Percentiles rank a stretch among this genome's conserved stretches.
Evolutionary conservation across 1,140 invertebrate genomes (phyloP).

Genomic region (Augochlora pura): DNA sequence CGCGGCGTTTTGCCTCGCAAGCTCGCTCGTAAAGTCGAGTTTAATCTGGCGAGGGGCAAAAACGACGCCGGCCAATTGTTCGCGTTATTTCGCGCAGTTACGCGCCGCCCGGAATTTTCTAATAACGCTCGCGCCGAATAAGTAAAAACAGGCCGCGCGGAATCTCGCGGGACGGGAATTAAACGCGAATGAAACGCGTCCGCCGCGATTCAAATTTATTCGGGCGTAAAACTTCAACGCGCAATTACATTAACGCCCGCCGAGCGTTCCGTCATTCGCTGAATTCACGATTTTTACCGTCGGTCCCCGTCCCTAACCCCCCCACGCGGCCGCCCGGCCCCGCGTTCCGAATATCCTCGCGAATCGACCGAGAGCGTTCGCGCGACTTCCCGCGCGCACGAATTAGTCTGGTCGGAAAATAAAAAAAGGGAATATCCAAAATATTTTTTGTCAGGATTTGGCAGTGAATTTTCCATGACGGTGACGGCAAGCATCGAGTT

Average conservation of each 20-base stretch:
- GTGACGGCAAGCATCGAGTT: too few species aligned
- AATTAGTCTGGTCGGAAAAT: too few species aligned
- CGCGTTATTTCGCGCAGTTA: constrained; percentile 42
- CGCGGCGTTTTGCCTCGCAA: constrained; percentile 62
- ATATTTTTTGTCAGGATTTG: too few species aligned
- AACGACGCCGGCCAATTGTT: constrained; percentile 53
- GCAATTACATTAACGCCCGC: background rate
- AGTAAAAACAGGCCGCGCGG: background rate
- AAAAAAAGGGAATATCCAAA: too few species aligned
- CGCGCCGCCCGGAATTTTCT: constrained; percentile 30
- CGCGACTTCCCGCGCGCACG: too few species aligned
- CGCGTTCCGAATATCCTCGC: too few species aligned
- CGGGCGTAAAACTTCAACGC: background rate
- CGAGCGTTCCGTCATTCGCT: background rate
- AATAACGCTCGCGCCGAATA: constrained; percentile 13
- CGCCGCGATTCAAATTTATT: background rate
- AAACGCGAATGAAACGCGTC: background rate
- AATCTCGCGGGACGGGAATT: background rate
- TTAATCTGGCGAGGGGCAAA: constrained; percentile 70
- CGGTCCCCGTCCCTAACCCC: too few species aligned
- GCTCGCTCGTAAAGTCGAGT: constrained; percentile 76
- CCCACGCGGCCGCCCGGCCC: too few species aligned
- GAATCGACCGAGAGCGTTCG: too few species aligned
- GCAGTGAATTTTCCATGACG: too few species aligned
- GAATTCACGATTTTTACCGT: background rate